Percentiles rank a stretch among this genome's conserved stretches.
These are phyloP conservation scores for Trichonephila clavipes DNA, from an alignment of 1,140 invertebrate species.

Conservation along the genomic window DNA sequence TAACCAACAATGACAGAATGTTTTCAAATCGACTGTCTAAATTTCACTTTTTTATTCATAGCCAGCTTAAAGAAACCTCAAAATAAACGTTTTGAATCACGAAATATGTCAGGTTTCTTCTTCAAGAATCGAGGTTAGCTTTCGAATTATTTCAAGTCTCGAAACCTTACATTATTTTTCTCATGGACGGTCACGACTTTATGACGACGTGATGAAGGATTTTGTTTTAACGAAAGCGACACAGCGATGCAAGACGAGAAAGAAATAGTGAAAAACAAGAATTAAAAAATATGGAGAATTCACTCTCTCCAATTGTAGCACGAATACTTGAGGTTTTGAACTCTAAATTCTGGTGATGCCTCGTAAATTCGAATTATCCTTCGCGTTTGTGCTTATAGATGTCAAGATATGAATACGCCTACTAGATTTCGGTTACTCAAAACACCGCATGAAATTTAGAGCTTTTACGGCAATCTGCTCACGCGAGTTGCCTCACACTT, in stretches of 20 bases:
- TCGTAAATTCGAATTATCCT: constrained; percentile 19
- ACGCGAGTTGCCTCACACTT: neutral
- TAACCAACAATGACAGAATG: neutral
- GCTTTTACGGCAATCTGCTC: neutral
- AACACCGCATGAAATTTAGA: neutral
- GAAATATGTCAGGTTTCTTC: constrained; percentile 43
- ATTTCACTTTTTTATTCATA: neutral
- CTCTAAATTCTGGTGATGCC: constrained; percentile 29
- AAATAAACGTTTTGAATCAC: constrained; percentile 63
- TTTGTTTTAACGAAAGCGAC: constrained; percentile 17
- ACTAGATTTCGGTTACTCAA: neutral
- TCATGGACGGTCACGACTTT: constrained; percentile 49
- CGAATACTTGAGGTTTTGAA: constrained; percentile 25
- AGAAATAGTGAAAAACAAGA: neutral
- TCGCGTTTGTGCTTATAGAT: neutral
- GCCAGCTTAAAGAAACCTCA: neutral
- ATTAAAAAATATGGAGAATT: constrained; percentile 2
- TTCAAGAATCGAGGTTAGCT: constrained; percentile 33
- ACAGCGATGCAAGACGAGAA: neutral
- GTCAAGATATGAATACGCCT: neutral
- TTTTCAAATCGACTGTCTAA: neutral
- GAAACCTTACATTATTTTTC: neutral
- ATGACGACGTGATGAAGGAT: neutral
- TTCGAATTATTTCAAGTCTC: constrained; percentile 28
- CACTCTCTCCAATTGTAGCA: neutral